A percentile compares a stretch with the other conserved stretches of the same genome.
These are phyloP conservation scores for Calameuta pallipes DNA, from an alignment of 2,888 invertebrate species.

Conservation along the genomic window DNA sequence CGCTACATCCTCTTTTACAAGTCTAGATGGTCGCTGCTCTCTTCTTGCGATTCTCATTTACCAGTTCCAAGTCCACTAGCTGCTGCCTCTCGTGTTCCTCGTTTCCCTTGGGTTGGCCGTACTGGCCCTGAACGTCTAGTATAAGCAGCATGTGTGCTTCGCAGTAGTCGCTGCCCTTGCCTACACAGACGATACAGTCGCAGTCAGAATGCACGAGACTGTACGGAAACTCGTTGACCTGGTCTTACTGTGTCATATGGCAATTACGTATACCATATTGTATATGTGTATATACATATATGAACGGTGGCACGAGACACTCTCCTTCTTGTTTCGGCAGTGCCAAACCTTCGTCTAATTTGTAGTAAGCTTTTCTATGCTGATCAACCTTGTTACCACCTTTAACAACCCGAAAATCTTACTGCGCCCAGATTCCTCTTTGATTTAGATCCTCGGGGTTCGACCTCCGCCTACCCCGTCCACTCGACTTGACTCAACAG, in stretches of 20 bases:
- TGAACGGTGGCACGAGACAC: too few species aligned
- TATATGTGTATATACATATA: background rate
- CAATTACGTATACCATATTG: background rate
- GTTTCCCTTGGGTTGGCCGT: background rate
- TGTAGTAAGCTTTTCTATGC: background rate
- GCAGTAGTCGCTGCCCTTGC: background rate
- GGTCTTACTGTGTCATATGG: background rate
- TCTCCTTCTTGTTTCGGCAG: background rate
- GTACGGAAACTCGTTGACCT: background rate
- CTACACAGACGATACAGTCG: background rate
- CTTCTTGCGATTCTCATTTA: background rate
- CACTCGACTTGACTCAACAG: conserved; percentile 41
- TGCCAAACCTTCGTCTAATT: background rate
- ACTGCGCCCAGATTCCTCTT: background rate
- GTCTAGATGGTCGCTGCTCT: background rate
- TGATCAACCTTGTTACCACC: background rate
- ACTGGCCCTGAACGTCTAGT: background rate
- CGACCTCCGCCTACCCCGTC: background rate
- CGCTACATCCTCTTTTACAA: background rate
- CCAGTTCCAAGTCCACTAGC: background rate
- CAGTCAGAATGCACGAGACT: background rate
- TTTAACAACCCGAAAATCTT: background rate
- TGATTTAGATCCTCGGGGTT: background rate
- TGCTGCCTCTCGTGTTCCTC: background rate
- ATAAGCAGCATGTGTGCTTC: background rate